These are phyloP conservation scores for Campoplex nolae DNA, from an alignment of 2,888 invertebrate species.

Conservation along the genomic window DNA sequence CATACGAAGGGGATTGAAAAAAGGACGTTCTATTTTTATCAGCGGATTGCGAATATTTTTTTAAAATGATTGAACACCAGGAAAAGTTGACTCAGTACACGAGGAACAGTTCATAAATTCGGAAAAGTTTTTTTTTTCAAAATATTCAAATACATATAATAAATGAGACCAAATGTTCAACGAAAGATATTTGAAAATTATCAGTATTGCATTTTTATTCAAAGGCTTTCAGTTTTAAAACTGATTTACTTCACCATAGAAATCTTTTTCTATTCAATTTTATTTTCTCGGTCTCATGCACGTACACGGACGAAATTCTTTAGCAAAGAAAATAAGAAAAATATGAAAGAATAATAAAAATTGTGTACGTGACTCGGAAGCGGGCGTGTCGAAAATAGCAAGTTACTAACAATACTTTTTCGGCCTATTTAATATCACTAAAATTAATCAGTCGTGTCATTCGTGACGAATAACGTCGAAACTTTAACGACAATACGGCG, in stretches of 20 bases:
- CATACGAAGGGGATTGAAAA: neutral
- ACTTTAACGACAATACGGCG: constrained; percentile 14
- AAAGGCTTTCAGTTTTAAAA: neutral
- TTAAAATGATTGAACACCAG: neutral
- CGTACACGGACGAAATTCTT: neutral
- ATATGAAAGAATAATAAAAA: neutral
- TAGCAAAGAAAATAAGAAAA: neutral
- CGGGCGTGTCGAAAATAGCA: constrained; percentile 18
- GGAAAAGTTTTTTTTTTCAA: neutral
- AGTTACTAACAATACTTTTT: constrained; percentile 15
- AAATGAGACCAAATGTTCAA: neutral
- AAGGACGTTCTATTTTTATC: neutral
- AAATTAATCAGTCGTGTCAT: constrained; percentile 29
- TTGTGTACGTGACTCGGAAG: constrained; percentile 4
- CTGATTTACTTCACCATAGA: neutral
- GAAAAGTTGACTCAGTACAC: neutral
- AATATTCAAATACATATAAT: neutral
- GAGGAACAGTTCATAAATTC: neutral
- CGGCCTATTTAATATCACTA: neutral
- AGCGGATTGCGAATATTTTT: neutral
- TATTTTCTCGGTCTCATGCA: neutral
- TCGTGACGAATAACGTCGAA: constrained; percentile 30
- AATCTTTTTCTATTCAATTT: neutral
- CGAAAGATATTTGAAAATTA: neutral
- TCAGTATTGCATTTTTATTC: neutral